Evolutionary conservation across 2,797 vertebrate species (phyloP), one percentile per base, ranked within the genome.

Genomic region (Synaphobranchus kaupii): DNA sequence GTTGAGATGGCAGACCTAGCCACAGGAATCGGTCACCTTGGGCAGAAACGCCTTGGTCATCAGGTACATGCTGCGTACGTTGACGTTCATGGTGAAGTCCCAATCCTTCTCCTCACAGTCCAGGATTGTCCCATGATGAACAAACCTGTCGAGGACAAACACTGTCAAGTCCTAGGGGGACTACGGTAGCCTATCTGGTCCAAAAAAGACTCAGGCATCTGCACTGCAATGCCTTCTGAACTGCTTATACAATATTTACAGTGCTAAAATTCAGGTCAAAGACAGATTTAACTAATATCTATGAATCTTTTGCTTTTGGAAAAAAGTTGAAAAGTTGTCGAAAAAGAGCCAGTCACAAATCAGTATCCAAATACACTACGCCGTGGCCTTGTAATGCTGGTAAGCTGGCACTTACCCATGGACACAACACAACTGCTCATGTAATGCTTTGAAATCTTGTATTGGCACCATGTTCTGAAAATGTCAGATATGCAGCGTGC

Each of bases 1-100:
- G 44, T 52, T 82, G 34, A 44, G 73, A 50, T 13, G 13, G 25
- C 31, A 66, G 54, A 48, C 86, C 25, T 44, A 60, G 86, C 0
- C 71, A 91, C 89, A 90, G 88, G 20, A 1, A 20, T 28, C 15
- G 34, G 90, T 94, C 94, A 97, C 98, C 95, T 98, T 98, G 5
- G 98, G 98, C 89, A 99, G 96, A 92, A 98, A 99, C 0, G 96
- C 95, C 91, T 95, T 98, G 93, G 95, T 97, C 98, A 99, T 99
- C 84, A 99, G 95, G 90, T 97, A 99, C 98, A 99, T 99, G 97
- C 98, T 99, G 86, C 94, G 95, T 85, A 99, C 91, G 0, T 98
- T 99, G 88, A 99, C 92, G 22, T 97, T 97, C 98, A 99, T 99
- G 0, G 97, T 97, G 91, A 98, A 98, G 90, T 98, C 96, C 98